phyloP scores from a whole-genome alignment of 2,797 vertebrate species.

The Ptychobarbus kaznakovi region DNA sequence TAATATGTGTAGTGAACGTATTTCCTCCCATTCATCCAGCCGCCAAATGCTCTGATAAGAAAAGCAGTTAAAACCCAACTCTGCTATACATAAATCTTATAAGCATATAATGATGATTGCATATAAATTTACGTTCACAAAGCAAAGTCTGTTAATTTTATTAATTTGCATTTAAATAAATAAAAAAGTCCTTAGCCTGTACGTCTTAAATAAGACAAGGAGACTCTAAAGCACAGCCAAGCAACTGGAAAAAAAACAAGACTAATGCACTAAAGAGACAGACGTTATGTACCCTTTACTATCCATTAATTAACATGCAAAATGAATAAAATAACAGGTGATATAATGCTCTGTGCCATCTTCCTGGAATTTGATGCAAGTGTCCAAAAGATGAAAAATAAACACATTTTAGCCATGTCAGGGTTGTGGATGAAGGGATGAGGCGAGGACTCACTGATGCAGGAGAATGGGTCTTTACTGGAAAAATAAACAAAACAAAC shows the following conservation, averaged over 20 bases:
- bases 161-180: neutral
- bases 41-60: no score
- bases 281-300: neutral
- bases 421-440: no score
- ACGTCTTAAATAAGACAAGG: neutral
- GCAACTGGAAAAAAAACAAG: neutral
- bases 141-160: neutral
- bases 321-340: neutral
- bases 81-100: neutral
- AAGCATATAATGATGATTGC: neutral
- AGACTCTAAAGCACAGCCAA: slow-evolving; percentile 13
- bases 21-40: neutral
- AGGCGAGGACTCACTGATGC: no score
- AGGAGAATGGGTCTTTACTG: no score
- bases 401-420: no score
- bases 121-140: neutral
- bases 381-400: no score
- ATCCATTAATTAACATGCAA: slow-evolving; percentile 16
- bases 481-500: no score
- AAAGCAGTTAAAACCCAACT: neutral
- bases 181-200: neutral
- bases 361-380: no score
- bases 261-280: slow-evolving; percentile 10
- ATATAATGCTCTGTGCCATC: no score
- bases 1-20: neutral